A percentile compares a stretch with the other conserved stretches of the same genome.
Conservation (phyloP, 2,113 vertebrate species). For the Eretmochelys imbricata region DNA sequence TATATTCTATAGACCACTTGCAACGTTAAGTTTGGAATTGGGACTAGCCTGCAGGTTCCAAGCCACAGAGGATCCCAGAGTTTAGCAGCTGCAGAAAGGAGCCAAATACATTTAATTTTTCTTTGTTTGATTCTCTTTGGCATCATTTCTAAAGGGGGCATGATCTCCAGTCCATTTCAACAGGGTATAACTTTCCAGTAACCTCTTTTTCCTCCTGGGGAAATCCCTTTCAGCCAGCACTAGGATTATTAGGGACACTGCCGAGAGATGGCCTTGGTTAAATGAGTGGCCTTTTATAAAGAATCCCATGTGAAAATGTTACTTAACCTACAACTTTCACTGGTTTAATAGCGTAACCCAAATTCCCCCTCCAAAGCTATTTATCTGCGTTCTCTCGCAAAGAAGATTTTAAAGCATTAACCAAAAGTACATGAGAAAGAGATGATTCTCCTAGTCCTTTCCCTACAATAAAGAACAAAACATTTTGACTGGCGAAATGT, state of each 20-base stretch:
- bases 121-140: slow-evolving; percentile 33
- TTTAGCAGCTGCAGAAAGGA: slow-evolving; percentile 16
- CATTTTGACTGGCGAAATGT: slow-evolving; percentile 35
- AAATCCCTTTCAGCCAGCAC: slow-evolving; percentile 42
- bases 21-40: neutral
- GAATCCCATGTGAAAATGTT: slow-evolving; percentile 73
- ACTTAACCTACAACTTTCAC: slow-evolving; percentile 72
- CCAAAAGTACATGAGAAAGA: slow-evolving; percentile 72
- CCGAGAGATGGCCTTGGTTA: slow-evolving; percentile 63
- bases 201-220: slow-evolving; percentile 58
- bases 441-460: slow-evolving; percentile 66
- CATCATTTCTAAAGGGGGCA: slow-evolving; percentile 15
- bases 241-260: slow-evolving; percentile 32
- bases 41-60: neutral
- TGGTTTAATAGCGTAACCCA: slow-evolving; percentile 60
- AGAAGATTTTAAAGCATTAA: slow-evolving; percentile 79
- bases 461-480: slow-evolving; percentile 61
- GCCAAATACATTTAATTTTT: slow-evolving; percentile 39
- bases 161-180: slow-evolving; percentile 36
- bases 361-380: slow-evolving; percentile 63
- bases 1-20: neutral
- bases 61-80: slow-evolving; percentile 20
- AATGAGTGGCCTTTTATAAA: slow-evolving; percentile 64
- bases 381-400: slow-evolving; percentile 58
- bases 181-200: slow-evolving; percentile 37